These are phyloP conservation scores for Malurus cyaneus DNA, from an alignment of 2,113 vertebrate species.

Conservation along the genomic window DNA sequence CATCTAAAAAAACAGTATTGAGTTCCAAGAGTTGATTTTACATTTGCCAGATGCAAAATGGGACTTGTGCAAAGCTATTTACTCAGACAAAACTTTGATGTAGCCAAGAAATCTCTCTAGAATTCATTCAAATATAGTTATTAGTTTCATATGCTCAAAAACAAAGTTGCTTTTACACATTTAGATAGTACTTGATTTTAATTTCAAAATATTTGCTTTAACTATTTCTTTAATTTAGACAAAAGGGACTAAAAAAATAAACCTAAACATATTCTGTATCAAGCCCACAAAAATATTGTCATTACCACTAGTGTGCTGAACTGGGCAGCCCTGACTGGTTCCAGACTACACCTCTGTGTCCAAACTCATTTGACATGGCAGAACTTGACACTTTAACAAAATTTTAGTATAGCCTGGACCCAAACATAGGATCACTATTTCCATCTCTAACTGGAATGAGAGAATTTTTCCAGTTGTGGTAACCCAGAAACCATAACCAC, in stretches of 20 bases:
- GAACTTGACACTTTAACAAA: background rate
- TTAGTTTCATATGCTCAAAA: background rate
- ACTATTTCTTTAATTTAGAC: background rate
- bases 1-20: background rate
- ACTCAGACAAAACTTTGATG: background rate
- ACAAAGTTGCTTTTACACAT: background rate
- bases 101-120: background rate
- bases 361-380: background rate
- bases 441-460: background rate
- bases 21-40: background rate
- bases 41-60: background rate
- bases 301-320: background rate
- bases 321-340: background rate
- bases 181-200: background rate
- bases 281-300: background rate
- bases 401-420: background rate
- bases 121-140: background rate
- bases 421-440: background rate
- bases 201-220: background rate
- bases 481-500: background rate
- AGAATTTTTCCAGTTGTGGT: background rate
- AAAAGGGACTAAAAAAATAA: background rate
- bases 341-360: background rate
- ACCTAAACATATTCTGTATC: background rate
- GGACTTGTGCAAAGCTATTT: background rate